phyloP scores from a whole-genome alignment of 2,888 invertebrate species.

The Chesias legatella region DNA sequence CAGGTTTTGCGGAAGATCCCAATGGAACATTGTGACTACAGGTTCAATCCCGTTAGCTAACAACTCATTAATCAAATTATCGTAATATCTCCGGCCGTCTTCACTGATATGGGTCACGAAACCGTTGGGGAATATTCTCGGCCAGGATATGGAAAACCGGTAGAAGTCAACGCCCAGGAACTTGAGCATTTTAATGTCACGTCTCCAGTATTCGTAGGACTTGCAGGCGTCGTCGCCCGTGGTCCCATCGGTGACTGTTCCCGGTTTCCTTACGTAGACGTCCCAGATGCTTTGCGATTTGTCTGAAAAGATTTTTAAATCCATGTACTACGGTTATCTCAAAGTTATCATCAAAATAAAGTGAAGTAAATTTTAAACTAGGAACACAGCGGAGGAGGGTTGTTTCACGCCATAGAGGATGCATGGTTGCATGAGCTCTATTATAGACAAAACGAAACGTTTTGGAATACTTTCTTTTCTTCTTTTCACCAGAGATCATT shows the following conservation, averaged over 20 bases:
- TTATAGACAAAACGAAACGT: too few species aligned
- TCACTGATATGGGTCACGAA: conserved; percentile 61
- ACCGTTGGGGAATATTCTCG: conserved; percentile 66
- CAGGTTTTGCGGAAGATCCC: conserved; percentile 63
- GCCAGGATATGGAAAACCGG: conserved; percentile 81
- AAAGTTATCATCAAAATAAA: too few species aligned
- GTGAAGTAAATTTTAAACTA: too few species aligned
- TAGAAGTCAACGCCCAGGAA: conserved; percentile 64
- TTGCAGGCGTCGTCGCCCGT: conserved; percentile 74
- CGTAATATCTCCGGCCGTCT: conserved; percentile 76
- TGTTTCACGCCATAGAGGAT: too few species aligned
- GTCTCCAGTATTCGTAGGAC: conserved; percentile 70
- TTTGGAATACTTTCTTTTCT: too few species aligned
- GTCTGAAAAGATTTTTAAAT: too few species aligned
- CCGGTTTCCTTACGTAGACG: conserved; percentile 8
- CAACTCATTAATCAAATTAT: conserved; percentile 71
- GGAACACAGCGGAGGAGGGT: too few species aligned
- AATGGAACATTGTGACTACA: conserved; percentile 71
- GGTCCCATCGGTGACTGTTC: conserved; percentile 32
- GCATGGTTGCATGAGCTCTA: too few species aligned
- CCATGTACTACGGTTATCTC: too few species aligned
- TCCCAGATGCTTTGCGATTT: conserved; percentile 83
- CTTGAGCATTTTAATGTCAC: conserved; percentile 53
- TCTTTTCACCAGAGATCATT: too few species aligned
- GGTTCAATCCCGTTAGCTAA: conserved; percentile 74